Base-by-base conservation (phyloP, 2,888 invertebrate species). In the Andrena dorsata region DNA sequence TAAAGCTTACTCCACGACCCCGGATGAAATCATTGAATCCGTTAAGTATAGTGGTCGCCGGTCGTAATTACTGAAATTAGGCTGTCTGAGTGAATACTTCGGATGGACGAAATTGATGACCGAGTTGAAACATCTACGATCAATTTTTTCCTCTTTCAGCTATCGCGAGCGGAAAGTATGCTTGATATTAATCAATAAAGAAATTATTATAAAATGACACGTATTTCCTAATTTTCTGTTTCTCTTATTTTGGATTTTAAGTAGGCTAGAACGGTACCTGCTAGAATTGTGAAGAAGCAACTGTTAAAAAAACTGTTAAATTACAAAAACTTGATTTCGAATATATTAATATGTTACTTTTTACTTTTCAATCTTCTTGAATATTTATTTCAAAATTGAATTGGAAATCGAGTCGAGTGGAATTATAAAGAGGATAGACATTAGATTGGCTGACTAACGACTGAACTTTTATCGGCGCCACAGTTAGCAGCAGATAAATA, bases 21-120 rank as follows among this genome's bases (percentile, higher is more conserved):
- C 85, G 86, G 86, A 85, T 85, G 80, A 76, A 80, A 78, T 85
- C 76, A 86, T 85, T 86, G 83, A 86, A 83, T 80, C 41, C 61
- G 73, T 80, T 78, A 78, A 83, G 80, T 83, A 73, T 63, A 77
- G 26, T 64, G 56, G 71, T 51, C 74, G 78, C 47, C 82, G 64
- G 68, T 64, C 61, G 83, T 80, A 85, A 85, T 86, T 85, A 85
- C 77, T 73, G 49, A 78, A 85, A 78, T 83, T 72, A 80, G 63
- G 47, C 75, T 51, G 69, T 63, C 63, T 63, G 80, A 74, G 49
- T 63, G 70, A 76, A 76, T 32, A 23, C 28, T 28, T 13, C n/a
- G 66, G 23, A 26, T 49, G 23, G 7, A 10, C n/a, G 23, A 49
- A 63, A 64, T 49, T n/a, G 49, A 47, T 61, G 20, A 51, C 16